phyloP scores from a whole-genome alignment of 23 tunicate genomes.

The Styela plicata region DNA sequence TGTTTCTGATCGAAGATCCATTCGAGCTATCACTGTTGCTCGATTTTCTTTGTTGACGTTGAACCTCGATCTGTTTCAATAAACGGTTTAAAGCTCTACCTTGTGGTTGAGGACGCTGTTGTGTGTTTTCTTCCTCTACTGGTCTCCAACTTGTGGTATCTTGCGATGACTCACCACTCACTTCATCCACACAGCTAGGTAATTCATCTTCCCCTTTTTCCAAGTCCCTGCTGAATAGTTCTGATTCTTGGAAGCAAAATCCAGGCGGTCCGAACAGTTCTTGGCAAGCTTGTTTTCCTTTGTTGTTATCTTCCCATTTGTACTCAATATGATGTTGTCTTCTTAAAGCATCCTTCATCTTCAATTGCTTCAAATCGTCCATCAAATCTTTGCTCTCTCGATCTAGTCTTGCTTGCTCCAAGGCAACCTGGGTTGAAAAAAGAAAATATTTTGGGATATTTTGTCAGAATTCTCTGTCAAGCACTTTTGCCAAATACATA shows the following conservation, averaged over 20 bases:
- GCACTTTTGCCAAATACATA: too few species aligned
- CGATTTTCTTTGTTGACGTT: constrained; percentile 13
- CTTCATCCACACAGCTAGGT: background rate
- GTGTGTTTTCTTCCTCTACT: background rate
- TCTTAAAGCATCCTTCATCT: constrained; percentile 24
- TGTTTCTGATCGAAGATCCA: background rate
- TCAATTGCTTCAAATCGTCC: constrained; percentile 13
- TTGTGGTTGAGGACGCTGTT: background rate
- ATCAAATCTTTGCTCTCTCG: constrained; percentile 16
- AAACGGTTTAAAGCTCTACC: constrained; percentile 11
- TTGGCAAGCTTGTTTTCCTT: background rate
- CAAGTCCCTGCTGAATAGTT: constrained; percentile 10
- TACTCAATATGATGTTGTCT: constrained; percentile 21
- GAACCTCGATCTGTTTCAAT: constrained; percentile 24
- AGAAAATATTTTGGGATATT: background rate
- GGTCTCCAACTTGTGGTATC: background rate
- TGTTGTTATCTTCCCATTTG: constrained; percentile 4
- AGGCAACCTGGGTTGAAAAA: constrained; percentile 13
- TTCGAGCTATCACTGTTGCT: background rate
- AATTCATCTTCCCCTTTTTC: background rate
- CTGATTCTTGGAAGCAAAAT: constrained; percentile 6
- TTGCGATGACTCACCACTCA: background rate
- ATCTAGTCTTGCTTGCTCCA: constrained; percentile 15
- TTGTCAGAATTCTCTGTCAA: background rate
- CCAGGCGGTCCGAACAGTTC: constrained; percentile 24